Evolutionary conservation across 2,888 invertebrate genomes (phyloP).

Genomic region (Mayetiola destructor): DNA sequence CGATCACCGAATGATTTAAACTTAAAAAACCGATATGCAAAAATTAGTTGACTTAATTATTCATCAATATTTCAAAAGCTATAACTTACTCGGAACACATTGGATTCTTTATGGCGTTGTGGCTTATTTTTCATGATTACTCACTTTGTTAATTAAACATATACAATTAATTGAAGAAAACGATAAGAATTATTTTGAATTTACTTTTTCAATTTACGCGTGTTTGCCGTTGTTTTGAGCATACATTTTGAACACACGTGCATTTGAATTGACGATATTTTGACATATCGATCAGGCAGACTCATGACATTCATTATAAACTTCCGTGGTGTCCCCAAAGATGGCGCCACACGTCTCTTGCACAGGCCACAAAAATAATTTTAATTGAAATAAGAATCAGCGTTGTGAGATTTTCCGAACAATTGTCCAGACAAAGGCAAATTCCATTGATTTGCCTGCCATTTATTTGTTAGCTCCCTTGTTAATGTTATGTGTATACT

Average conservation of each 20-base stretch:
- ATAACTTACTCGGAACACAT: constrained; percentile 56
- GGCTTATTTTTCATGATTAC: constrained; percentile 55
- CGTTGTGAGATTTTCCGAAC: too few relatives aligned
- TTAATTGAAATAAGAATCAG: too few relatives aligned
- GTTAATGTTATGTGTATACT: too few relatives aligned
- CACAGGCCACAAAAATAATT: too few relatives aligned
- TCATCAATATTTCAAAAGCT: constrained; percentile 18
- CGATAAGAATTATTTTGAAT: not conserved
- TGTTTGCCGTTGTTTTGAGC: too few relatives aligned
- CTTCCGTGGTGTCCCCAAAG: not conserved
- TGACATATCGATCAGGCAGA: not conserved
- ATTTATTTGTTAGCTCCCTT: too few relatives aligned
- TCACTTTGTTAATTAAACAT: not conserved
- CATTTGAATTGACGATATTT: not conserved
- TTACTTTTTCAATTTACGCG: too few relatives aligned
- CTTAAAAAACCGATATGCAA: constrained; percentile 34
- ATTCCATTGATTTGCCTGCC: too few relatives aligned
- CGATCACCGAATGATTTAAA: constrained; percentile 79
- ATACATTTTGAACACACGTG: not conserved
- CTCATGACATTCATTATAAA: not conserved
- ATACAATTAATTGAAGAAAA: not conserved
- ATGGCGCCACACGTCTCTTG: too few relatives aligned
- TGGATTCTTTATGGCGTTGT: constrained; percentile 54
- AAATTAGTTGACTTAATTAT: not conserved
- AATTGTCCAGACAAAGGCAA: too few relatives aligned